Base-by-base conservation (phyloP, 2,888 invertebrate genomes). In the Dicyrtomina minuta region DNA sequence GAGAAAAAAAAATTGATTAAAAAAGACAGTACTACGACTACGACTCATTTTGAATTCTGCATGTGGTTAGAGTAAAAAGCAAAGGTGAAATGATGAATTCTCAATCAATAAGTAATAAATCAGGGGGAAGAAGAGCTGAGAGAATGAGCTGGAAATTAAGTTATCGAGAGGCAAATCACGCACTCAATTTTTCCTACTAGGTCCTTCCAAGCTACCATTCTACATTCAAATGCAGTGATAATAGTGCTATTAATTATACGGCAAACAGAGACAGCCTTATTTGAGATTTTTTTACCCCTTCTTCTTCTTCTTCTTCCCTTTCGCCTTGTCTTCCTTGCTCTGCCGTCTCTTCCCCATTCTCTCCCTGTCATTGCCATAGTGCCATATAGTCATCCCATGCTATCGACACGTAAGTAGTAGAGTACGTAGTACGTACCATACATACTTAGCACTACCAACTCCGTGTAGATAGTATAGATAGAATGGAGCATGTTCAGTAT, bases 151-250 rank as follows among this genome's bases (percentile, higher is more conserved):
- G 46, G 51, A 64, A 51, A 64, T 62, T 61, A 51, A 61, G 68
- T 62, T 68, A 68, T 68, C 61, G 44, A 27, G 43, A 68, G 53
- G 51, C 68, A 53, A 68, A 68, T 68, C 68, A 68, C 68, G 68
- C 61, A 62, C 62, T 55, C 68, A 55, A 55, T 56, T 62, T 68
- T 64, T 64, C 22, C 44, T 20, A 22, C 43, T n/a, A 58, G 20
- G 33, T 44, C 15, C 10, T 51, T 22, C 6, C 17, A 33, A 58
- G 17, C 10, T 8, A 39, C 58, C 58, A 58, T 58, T 33, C 1
- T 1, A 61, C 46, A 55, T 27, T 55, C 55, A 26, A 58, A 26
- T 61, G 53, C 43, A 64, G 43, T 55, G 51, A 58, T 53, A 58
- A 46, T 64, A 59, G 64, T 49, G 65, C 64, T 64, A 65, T 64